These are phyloP conservation scores for Microtus montanus DNA, from an alignment of 2,113 vertebrate genomes.

Conservation along the genomic window DNA sequence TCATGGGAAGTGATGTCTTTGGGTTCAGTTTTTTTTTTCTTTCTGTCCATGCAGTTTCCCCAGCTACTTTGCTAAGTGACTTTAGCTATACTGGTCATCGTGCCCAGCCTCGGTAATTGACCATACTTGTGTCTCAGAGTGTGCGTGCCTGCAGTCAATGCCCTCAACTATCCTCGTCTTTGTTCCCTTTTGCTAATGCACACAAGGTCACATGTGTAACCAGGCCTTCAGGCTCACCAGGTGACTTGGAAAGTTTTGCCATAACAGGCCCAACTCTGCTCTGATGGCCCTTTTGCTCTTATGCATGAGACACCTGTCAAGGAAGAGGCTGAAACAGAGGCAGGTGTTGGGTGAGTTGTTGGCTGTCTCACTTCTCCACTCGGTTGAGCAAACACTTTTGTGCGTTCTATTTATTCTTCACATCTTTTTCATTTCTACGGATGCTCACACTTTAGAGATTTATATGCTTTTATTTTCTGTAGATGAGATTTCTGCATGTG, in stretches of 20 bases:
- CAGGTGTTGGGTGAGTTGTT: not conserved
- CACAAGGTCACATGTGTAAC: not conserved
- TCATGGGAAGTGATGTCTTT: not conserved
- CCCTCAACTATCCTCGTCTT: not conserved
- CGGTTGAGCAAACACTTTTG: not conserved
- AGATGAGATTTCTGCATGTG: not conserved
- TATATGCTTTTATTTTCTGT: not conserved
- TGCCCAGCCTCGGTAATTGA: not conserved
- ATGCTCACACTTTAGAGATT: not conserved
- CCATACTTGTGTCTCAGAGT: not conserved
- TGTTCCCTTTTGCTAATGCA: not conserved
- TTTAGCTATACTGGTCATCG: not conserved
- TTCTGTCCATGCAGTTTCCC: not conserved
- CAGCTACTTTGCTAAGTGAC: not conserved
- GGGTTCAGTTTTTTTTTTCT: not conserved
- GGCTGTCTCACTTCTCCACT: not conserved
- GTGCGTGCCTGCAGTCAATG: not conserved
- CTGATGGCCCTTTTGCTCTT: not conserved
- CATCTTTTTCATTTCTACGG: not conserved
- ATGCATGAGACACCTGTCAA: not conserved
- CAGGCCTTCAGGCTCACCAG: constrained; percentile 1
- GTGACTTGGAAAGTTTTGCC: not conserved
- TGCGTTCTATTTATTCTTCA: not conserved
- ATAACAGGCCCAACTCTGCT: not conserved
- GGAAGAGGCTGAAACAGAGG: not conserved